Evolutionary conservation across 2,888 invertebrate species (phyloP).

Genomic region (Agrilus cyanescens): DNA sequence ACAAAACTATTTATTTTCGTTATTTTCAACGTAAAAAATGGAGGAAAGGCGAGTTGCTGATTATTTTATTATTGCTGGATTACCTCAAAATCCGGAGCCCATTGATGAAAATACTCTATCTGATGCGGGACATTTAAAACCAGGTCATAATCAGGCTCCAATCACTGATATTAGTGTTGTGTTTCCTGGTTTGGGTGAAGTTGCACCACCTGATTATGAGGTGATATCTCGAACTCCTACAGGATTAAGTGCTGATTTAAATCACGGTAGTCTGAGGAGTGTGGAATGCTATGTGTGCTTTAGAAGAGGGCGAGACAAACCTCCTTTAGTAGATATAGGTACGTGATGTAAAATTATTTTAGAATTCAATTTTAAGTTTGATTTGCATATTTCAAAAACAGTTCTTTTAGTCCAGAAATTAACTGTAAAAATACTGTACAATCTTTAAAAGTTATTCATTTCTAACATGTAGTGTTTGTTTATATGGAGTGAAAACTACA

Average conservation of each 20-base stretch:
- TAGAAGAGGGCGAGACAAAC: constrained; percentile 83
- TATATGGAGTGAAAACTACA: too few relatives aligned
- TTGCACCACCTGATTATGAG: constrained; percentile 66
- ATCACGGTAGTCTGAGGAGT: constrained; percentile 91
- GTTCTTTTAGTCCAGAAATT: too few relatives aligned
- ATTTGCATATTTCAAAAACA: too few relatives aligned
- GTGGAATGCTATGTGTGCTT: constrained; percentile 90
- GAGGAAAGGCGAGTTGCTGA: constrained; percentile 86
- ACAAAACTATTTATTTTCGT: neutral
- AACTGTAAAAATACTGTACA: too few relatives aligned
- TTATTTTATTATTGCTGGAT: constrained; percentile 96
- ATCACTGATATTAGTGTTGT: constrained; percentile 92
- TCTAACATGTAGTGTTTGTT: too few relatives aligned
- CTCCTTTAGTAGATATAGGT: constrained; percentile 97
- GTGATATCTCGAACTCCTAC: constrained; percentile 66
- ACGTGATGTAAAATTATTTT: constrained; percentile 24
- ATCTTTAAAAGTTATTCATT: too few relatives aligned
- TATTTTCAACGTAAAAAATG: constrained; percentile 38
- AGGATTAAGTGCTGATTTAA: constrained; percentile 85
- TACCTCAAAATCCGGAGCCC: constrained; percentile 69
- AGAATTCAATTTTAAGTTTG: neutral
- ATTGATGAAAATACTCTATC: constrained; percentile 61
- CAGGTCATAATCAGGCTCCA: constrained; percentile 74
- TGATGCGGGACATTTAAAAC: constrained; percentile 70
- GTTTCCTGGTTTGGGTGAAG: constrained; percentile 82